Conservation (phyloP, 2,797 vertebrate genomes). For the Sebastes hubbsi region DNA sequence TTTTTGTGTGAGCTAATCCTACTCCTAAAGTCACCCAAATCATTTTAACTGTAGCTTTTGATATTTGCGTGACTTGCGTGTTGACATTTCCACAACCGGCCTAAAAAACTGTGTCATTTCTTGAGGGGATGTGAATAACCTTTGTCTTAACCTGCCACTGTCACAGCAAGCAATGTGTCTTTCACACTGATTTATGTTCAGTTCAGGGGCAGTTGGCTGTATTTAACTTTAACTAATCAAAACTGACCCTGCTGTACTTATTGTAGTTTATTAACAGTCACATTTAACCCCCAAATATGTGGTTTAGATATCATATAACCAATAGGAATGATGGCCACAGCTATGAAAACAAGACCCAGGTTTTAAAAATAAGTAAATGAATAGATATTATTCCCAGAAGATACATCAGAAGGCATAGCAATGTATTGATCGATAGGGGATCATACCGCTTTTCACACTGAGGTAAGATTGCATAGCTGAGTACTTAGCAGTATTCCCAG, state of each 20-base stretch:
- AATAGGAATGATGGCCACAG: not conserved
- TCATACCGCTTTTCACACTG: not conserved
- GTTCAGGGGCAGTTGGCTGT: not conserved
- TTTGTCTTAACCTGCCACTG: constrained; percentile 2
- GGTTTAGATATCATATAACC: not conserved
- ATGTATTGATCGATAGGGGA: not conserved
- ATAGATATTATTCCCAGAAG: not conserved
- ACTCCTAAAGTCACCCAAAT: constrained; percentile 23
- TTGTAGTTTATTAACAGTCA: not conserved
- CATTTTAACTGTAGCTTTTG: constrained; percentile 18
- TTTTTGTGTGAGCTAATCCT: constrained; percentile 32
- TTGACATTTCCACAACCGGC: constrained; percentile 29
- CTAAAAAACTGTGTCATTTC: not conserved
- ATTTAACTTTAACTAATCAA: not conserved
- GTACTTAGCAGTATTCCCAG: not conserved
- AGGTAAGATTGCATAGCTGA: not conserved
- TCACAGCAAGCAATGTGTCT: not conserved
- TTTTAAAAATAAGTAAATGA: not conserved
- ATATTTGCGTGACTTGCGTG: not conserved
- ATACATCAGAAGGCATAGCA: not conserved
- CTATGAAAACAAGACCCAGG: not conserved
- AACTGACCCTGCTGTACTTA: too few species aligned
- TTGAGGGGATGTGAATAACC: not conserved
- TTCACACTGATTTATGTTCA: not conserved
- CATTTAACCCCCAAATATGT: not conserved